phyloP scores from a whole-genome alignment of 2,888 invertebrate genomes.

The Caenorhabditis sp. region DNA sequence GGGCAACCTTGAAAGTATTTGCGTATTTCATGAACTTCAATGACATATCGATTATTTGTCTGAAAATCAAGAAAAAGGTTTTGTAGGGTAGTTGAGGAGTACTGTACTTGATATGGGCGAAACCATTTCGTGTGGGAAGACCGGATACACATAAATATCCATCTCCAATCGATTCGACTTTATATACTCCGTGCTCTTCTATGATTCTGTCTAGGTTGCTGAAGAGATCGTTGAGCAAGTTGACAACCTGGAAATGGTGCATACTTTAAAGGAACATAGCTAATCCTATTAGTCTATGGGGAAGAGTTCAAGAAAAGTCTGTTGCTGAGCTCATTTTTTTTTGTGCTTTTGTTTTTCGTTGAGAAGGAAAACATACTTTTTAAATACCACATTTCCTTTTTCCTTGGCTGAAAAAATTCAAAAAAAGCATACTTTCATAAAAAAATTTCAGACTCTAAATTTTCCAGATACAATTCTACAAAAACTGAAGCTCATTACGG shows the following conservation, averaged over 20 bases:
- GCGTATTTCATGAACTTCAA: slow-evolving; percentile 49
- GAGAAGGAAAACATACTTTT: too few relatives aligned
- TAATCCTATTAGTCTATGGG: too few relatives aligned
- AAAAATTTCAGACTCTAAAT: too few relatives aligned
- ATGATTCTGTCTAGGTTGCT: slow-evolving; percentile 63
- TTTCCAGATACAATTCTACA: too few relatives aligned
- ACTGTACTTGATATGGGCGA: slow-evolving; percentile 33
- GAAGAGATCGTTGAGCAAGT: slow-evolving; percentile 62
- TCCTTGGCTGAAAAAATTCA: too few relatives aligned
- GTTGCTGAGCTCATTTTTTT: too few relatives aligned
- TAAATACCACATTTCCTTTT: too few relatives aligned
- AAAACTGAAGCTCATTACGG: too few relatives aligned
- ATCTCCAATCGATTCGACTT: slow-evolving; percentile 69
- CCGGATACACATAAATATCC: slow-evolving; percentile 67
- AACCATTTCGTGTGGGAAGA: slow-evolving; percentile 61
- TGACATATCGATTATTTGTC: slow-evolving; percentile 21
- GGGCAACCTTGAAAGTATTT: slow-evolving; percentile 47
- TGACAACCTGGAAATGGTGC: slow-evolving; percentile 53
- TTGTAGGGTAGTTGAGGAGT: not conserved
- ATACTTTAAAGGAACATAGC: not conserved
- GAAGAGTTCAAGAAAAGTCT: too few relatives aligned
- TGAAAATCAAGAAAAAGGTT: slow-evolving; percentile 3
- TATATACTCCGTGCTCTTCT: slow-evolving; percentile 62
- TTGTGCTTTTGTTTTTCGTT: too few relatives aligned
- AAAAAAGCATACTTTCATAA: too few relatives aligned